phyloP scores from a whole-genome alignment of 2,888 invertebrate genomes.

The Cephus sareptanus region DNA sequence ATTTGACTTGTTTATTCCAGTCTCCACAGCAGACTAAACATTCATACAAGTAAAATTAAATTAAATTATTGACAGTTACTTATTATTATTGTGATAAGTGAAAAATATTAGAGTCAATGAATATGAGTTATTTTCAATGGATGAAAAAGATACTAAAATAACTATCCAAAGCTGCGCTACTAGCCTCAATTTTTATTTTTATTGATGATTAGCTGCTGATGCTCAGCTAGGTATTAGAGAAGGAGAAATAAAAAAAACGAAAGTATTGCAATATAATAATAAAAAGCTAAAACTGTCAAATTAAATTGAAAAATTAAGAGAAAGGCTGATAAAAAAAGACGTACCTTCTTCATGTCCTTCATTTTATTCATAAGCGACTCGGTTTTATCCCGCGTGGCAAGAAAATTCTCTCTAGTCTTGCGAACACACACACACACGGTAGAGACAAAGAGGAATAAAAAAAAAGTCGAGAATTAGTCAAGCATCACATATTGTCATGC shows the following conservation, averaged over 20 bases:
- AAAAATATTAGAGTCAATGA: too few relatives aligned
- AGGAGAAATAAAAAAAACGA: not conserved
- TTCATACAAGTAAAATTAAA: conserved; percentile 22
- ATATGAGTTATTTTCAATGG: too few relatives aligned
- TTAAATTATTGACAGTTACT: conserved; percentile 10
- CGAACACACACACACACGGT: conserved; percentile 49
- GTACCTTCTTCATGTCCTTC: conserved; percentile 92
- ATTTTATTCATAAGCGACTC: conserved; percentile 96
- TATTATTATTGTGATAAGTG: not conserved
- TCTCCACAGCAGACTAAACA: conserved; percentile 64
- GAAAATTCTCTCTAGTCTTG: conserved; percentile 93
- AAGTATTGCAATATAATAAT: not conserved
- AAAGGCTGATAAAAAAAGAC: conserved; percentile 38
- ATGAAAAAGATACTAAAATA: too few relatives aligned
- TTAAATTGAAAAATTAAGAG: conserved; percentile 11
- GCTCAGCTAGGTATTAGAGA: too few relatives aligned
- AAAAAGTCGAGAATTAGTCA: conserved; percentile 36
- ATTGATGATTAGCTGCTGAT: too few relatives aligned
- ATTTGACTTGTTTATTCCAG: conserved; percentile 69
- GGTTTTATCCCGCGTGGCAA: conserved; percentile 90
- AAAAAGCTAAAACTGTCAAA: not conserved
- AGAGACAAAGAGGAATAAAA: conserved; percentile 27
- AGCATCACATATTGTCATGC: conserved; percentile 27
- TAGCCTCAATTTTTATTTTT: too few relatives aligned
- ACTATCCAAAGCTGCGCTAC: too few relatives aligned